Percentiles rank a stretch among this genome's conserved stretches.
Conservation (phyloP, 2,888 invertebrate genomes). For the Fabriciana adippe region DNA sequence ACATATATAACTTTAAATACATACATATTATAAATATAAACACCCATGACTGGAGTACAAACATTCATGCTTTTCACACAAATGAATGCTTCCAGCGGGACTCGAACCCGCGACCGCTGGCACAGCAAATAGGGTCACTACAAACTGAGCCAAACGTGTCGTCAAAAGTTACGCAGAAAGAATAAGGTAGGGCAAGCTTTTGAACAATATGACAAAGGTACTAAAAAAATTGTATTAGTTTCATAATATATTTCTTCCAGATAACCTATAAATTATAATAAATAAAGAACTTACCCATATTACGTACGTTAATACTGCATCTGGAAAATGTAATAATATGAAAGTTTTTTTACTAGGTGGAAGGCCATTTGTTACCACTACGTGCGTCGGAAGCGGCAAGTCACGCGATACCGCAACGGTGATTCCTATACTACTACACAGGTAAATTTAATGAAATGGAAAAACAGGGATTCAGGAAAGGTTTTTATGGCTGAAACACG, state of each 20-base stretch:
- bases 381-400: slow-evolving; percentile 88
- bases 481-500: background rate
- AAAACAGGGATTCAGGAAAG: background rate
- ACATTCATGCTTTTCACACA: too few species aligned
- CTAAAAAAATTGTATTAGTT: too few species aligned
- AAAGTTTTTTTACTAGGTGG: slow-evolving; percentile 81
- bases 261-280: slow-evolving; percentile 5
- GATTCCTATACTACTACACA: slow-evolving; percentile 92
- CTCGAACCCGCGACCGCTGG: too few species aligned
- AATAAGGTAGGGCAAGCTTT: background rate
- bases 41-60: too few species aligned
- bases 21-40: too few species aligned
- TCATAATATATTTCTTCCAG: too few species aligned
- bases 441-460: slow-evolving; percentile 64
- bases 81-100: too few species aligned
- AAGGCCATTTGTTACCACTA: slow-evolving; percentile 93
- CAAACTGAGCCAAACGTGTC: too few species aligned
- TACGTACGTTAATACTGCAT: background rate
- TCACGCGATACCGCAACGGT: slow-evolving; percentile 90
- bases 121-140: too few species aligned
- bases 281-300: slow-evolving; percentile 1
- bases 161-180: too few species aligned
- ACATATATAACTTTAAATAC: too few species aligned
- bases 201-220: too few species aligned
- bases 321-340: slow-evolving; percentile 4